phyloP scores from a whole-genome alignment of 2,113 vertebrate genomes.

The Calidris pugnax region DNA sequence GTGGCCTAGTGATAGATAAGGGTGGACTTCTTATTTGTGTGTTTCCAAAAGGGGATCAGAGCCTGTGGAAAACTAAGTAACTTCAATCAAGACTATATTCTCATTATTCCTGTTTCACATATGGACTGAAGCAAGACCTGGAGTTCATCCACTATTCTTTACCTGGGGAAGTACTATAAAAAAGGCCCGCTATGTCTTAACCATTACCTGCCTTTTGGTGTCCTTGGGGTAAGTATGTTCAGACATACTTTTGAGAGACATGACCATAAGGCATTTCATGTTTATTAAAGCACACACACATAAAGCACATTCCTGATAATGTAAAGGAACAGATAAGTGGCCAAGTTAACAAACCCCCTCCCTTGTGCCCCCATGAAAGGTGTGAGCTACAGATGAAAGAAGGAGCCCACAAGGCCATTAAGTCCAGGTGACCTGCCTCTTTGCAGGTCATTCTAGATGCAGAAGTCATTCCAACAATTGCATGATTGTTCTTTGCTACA shows the following conservation, averaged over 20 bases:
- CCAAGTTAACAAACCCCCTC: not conserved
- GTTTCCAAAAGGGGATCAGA: not conserved
- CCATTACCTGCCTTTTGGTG: not conserved
- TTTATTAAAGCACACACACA: not conserved
- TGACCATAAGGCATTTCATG: not conserved
- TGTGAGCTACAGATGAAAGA: not conserved
- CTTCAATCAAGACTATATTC: not conserved
- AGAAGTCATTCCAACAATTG: not conserved
- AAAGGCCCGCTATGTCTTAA: not conserved
- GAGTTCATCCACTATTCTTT: not conserved
- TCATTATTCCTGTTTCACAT: not conserved
- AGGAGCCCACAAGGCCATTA: not conserved
- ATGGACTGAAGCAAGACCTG: not conserved
- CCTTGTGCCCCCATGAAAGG: not conserved
- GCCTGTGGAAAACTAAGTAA: not conserved
- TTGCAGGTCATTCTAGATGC: not conserved
- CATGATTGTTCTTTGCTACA: not conserved
- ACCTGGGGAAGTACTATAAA: not conserved
- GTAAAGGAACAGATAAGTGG: not conserved
- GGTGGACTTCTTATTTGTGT: not conserved
- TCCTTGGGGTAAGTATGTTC: not conserved
- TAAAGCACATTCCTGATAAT: not conserved
- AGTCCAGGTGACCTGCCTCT: not conserved
- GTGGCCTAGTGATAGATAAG: not conserved
- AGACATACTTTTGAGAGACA: not conserved